phyloP scores from a whole-genome alignment of 2,888 invertebrate genomes.

The Aquatica leii region DNA sequence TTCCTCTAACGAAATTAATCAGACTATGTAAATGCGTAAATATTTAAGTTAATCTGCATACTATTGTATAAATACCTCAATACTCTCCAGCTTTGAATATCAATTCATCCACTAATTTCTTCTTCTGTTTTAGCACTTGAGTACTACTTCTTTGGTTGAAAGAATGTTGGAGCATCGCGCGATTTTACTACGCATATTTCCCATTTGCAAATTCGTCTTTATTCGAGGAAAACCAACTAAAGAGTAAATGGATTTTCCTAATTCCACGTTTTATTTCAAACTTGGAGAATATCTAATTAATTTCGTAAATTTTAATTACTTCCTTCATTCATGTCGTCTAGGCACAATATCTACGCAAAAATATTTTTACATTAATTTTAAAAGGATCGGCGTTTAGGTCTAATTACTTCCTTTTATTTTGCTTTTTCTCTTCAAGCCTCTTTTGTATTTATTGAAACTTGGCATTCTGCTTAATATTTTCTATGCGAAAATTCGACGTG shows the following conservation, averaged over 20 bases:
- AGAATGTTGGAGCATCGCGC: not conserved
- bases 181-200: conserved; percentile 4
- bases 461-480: too few relatives aligned
- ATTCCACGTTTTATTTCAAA: conserved; percentile 11
- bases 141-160: not conserved
- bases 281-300: conserved; percentile 12
- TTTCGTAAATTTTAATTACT: conserved; percentile 11
- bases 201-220: conserved; percentile 10
- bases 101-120: conserved; percentile 32
- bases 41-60: conserved; percentile 37
- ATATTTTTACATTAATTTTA: too few relatives aligned
- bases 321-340: conserved; percentile 12
- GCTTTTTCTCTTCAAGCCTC: too few relatives aligned
- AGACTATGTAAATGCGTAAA: conserved; percentile 35
- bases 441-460: too few relatives aligned
- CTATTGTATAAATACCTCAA: conserved; percentile 32
- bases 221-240: conserved; percentile 1
- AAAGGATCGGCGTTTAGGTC: too few relatives aligned
- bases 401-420: too few relatives aligned
- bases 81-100: conserved; percentile 31
- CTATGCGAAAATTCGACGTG: too few relatives aligned
- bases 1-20: conserved; percentile 37
- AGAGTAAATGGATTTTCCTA: conserved; percentile 14
- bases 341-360: not conserved
- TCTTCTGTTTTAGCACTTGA: conserved; percentile 12